phyloP scores from a whole-genome alignment of 2,113 vertebrate species.

The Eclectus roratus region DNA sequence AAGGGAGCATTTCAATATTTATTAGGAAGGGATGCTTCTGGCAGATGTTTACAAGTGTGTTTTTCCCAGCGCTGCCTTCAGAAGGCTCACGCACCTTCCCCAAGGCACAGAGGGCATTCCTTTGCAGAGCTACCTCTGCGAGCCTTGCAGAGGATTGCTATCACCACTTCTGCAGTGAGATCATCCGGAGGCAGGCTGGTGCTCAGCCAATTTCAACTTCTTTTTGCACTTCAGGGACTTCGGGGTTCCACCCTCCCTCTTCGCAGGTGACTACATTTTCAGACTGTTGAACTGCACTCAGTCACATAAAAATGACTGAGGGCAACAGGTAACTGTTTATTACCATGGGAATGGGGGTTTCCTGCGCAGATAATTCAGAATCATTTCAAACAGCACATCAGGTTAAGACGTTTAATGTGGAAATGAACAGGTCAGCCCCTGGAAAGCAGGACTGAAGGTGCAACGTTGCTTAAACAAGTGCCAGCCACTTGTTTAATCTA shows the following conservation, averaged over 20 bases:
- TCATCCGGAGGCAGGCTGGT: not conserved
- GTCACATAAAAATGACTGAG: not conserved
- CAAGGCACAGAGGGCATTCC: not conserved
- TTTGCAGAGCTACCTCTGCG: not conserved
- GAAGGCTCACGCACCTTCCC: not conserved
- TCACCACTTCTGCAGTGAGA: not conserved
- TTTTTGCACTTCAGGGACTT: not conserved
- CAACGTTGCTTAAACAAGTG: not conserved
- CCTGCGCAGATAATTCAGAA: not conserved
- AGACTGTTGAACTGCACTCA: not conserved
- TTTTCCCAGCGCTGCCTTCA: not conserved
- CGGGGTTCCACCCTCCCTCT: not conserved
- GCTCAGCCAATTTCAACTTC: not conserved
- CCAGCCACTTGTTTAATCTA: not conserved
- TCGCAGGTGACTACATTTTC: not conserved
- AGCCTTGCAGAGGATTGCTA: not conserved
- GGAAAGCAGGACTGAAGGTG: not conserved
- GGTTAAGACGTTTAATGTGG: rapidly evolving
- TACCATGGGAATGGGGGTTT: not conserved
- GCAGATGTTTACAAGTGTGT: not conserved
- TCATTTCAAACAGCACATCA: rapidly evolving
- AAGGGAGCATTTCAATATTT: not conserved
- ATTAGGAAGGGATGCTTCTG: not conserved
- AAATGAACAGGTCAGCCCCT: not conserved
- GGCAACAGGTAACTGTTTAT: not conserved